Evolutionary conservation across 2,797 vertebrate species (phyloP), one percentile per base, ranked within the genome.

Genomic region (Alauda arvensis): DNA sequence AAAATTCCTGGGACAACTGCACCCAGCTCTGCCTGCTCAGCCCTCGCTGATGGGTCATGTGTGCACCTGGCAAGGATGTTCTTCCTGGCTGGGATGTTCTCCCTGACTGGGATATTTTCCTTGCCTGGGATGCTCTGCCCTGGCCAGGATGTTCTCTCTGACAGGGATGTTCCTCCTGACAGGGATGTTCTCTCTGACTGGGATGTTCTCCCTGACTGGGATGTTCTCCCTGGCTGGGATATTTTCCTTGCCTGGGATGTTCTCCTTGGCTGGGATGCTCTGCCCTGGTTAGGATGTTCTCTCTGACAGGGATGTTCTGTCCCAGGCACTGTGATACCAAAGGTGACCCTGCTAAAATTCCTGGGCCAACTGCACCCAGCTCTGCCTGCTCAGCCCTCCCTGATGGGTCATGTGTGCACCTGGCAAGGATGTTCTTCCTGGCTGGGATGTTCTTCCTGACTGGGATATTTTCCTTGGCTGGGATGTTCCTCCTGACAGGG

Each of bases 281-380:
- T 83, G 26, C 8, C 10, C 1, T 28, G 25, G 4, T 9, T 0
- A 4, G 56, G 66, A 45, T 39, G 31, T 14, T 42, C 53, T 65
- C 12, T 12, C 16, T 71, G 21, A 10, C 9, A 1, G 8, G 57
- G 65, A 39, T 84, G 43, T 17, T 77, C 18, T n/a, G n/a, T 33
- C 57, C 63, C 83, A n/a, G n/a, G n/a, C n/a, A n/a, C 85, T 87
- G 87, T 3, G 65, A 88, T 94, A 85, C 91, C 85, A 46, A 95
- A 96, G 94, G 95, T 96, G 94, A 96, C 96, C 92, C 93, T 65
- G 52, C 85, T 52, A 34, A 83, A 77, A 8, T 39, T 75, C 52
- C 67, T 21, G 70, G 74, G 62, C 85, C 8, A 21, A 21, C 24
- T 51, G 59, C 0, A 0, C 69, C 29, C 3, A 1, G 69, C 14